Evolutionary conservation across 2,888 invertebrate species (phyloP).

Genomic region (Diadegma fenestrale): DNA sequence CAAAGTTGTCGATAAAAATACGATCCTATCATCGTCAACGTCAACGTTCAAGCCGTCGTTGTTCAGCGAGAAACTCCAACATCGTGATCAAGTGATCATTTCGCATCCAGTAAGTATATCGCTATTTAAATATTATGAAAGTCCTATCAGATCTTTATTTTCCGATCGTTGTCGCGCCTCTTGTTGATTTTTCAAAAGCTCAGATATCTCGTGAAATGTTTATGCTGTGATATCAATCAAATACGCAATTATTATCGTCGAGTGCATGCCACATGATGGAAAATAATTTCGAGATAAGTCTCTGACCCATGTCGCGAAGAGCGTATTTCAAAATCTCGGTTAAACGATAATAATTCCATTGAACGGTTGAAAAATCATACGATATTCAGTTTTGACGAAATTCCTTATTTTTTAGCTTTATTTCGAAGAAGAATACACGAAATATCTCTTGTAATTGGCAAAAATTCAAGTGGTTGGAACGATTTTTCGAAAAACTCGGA

Average conservation of each 20-base stretch:
- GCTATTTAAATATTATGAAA: not conserved
- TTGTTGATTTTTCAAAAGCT: constrained; percentile 2
- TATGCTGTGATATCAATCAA: constrained; percentile 18
- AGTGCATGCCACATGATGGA: constrained; percentile 5
- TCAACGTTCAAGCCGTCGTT: constrained; percentile 96
- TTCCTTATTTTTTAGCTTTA: not conserved
- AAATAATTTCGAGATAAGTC: constrained; percentile 46
- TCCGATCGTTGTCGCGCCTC: not conserved
- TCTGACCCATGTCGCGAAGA: constrained; percentile 24
- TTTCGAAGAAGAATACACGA: no score
- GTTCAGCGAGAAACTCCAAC: constrained; percentile 92
- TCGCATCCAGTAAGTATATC: constrained; percentile 91
- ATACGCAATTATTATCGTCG: constrained; percentile 39
- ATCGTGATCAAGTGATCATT: constrained; percentile 90
- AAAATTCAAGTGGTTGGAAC: no score
- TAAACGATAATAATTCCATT: not conserved
- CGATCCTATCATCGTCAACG: constrained; percentile 96
- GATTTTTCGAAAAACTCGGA: no score
- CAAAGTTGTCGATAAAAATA: constrained; percentile 89
- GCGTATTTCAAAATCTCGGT: not conserved
- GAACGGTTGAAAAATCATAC: not conserved
- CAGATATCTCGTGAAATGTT: constrained; percentile 28
- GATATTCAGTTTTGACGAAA: not conserved
- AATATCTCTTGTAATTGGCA: no score
- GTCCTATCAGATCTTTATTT: not conserved